Percentiles rank a stretch among this genome's conserved stretches.
Conservation (phyloP, 2,888 invertebrate species). For the Thysanoteuthis rhombus region DNA sequence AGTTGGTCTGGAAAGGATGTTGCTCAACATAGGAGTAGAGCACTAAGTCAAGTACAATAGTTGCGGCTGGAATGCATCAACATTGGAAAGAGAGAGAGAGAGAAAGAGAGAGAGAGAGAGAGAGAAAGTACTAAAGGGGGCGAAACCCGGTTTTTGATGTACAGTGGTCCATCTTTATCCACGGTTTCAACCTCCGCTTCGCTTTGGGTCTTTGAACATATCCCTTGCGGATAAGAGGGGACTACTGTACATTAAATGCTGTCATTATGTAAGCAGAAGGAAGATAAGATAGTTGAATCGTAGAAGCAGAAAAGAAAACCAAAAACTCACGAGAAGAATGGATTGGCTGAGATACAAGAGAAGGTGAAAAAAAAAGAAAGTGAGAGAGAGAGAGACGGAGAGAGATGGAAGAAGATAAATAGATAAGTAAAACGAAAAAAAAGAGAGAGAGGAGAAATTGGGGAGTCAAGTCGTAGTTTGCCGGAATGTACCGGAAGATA, state of each 20-base stretch:
- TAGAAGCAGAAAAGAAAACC: neutral
- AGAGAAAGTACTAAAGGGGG: no score
- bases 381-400: no score
- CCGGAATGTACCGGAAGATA: neutral
- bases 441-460: neutral
- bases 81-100: neutral
- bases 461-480: neutral
- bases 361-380: neutral
- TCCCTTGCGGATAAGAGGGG: no score
- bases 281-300: neutral
- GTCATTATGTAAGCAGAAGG: neutral
- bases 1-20: neutral
- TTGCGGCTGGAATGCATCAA: neutral
- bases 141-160: no score
- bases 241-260: neutral
- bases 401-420: neutral
- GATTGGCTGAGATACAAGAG: neutral
- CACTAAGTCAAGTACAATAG: neutral
- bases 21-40: neutral
- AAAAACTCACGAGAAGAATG: neutral
- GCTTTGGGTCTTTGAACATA: no score
- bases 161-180: no score
- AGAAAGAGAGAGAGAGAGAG: no score
- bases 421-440: neutral
- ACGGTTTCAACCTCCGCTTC: no score